Evolutionary conservation across 2,888 invertebrate species (phyloP).

Genomic region (Tipula helvola): DNA sequence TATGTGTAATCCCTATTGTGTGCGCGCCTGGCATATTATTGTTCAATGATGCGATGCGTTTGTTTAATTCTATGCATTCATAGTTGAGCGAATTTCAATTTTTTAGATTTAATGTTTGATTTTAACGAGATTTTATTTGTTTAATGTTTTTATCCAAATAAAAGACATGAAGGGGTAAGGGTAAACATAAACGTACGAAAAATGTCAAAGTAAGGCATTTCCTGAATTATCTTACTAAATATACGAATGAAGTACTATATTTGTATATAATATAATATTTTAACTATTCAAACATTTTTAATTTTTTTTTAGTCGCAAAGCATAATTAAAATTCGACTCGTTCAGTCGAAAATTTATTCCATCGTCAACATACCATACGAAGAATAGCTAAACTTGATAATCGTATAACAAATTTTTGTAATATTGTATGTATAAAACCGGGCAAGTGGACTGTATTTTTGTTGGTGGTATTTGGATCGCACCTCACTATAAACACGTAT

Average conservation of each 20-base stretch:
- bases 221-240: neutral
- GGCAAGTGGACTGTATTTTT: too few species aligned
- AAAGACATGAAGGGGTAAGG: neutral
- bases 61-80: neutral
- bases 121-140: neutral
- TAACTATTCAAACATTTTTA: neutral
- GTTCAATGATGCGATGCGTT: neutral
- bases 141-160: neutral
- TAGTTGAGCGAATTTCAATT: neutral
- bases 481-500: too few species aligned
- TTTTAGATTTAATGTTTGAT: neutral
- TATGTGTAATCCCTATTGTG: neutral
- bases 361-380: neutral
- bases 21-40: neutral
- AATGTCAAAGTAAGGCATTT: neutral
- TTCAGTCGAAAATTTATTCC: neutral
- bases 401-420: neutral
- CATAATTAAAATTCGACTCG: neutral
- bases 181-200: neutral
- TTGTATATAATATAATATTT: neutral
- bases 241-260: neutral
- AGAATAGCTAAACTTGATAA: neutral
- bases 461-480: too few species aligned
- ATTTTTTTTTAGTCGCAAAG: neutral
- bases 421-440: too few species aligned